Percentiles rank a stretch among this genome's conserved stretches.
Conservation (phyloP, 2,888 invertebrate species). For the Salticus scenicus region DNA sequence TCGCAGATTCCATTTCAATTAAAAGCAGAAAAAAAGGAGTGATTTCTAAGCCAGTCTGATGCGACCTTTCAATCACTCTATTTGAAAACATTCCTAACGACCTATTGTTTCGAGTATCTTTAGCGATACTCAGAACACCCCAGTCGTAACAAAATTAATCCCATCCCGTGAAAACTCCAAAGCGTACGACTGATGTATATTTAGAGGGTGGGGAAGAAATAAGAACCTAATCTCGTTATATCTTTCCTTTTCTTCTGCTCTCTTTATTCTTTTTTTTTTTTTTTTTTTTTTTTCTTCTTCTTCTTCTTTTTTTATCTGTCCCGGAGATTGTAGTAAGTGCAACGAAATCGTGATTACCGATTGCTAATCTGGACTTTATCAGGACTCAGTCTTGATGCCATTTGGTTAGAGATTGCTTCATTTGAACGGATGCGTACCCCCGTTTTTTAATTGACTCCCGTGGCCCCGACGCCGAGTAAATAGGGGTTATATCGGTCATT, state of each 20-base stretch:
- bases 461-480: constrained; percentile 46
- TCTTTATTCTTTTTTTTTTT: too few species aligned
- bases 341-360: constrained; percentile 55
- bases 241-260: too few species aligned
- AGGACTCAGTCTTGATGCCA: constrained; percentile 32
- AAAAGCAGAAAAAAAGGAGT: background rate
- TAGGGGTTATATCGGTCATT: constrained; percentile 68
- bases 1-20: background rate
- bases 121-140: background rate
- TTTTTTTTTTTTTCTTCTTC: background rate
- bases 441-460: constrained; percentile 46
- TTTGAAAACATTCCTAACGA: constrained; percentile 47
- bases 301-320: background rate
- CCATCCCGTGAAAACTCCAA: constrained; percentile 25
- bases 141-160: constrained; percentile 29
- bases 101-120: constrained; percentile 35
- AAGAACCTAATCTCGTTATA: background rate
- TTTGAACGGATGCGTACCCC: constrained; percentile 23
- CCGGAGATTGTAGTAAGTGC: constrained; percentile 10
- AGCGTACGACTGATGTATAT: constrained; percentile 20
- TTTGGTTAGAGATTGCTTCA: constrained; percentile 69
- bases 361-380: constrained; percentile 63
- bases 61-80: constrained; percentile 30
- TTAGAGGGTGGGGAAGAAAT: background rate
- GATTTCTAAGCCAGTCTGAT: too few species aligned